Base-by-base conservation (phyloP, 2,888 invertebrate species). In the Agriopis marginaria region DNA sequence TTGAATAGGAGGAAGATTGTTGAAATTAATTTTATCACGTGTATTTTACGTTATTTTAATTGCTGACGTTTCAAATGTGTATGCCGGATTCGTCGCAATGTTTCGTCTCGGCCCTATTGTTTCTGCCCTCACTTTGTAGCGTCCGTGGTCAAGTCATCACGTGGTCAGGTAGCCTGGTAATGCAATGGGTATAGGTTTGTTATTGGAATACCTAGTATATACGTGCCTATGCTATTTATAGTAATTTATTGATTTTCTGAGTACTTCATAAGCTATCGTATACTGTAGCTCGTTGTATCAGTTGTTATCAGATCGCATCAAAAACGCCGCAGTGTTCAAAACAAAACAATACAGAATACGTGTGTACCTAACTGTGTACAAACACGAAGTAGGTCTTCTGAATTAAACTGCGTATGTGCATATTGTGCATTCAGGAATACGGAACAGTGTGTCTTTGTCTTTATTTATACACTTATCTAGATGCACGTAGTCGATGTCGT, bases 301-400 rank as follows among this genome's bases (percentile, higher is more conserved):
- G 32, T 14, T 23, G 58, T 44, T 65, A 65, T 65, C 64, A n/a
- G 11, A 32, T 40, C 23, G 42, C 9, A 53, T 44, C 51, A 53
- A 59, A 53, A 53, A 53, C 17, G 59, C 56, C 44, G 51, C 39
- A 6, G 23, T 62, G 55, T 67, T 53, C 49, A 56, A 62, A 62
- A 67, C 49, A 67, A 50, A 56, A 62, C 55, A 62, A 62, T 39
- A 62, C 14, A n/a, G 11, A 32, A 67, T 44, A 56, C 42, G 55
- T 67, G 50, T 39, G 55, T 7, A 56, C 8, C 62, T 44, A 56
- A 23, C 50, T 67, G 50, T 39, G 55, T 7, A 56, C 8, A 9
- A 53, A 55, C 7, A 39, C n/a, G 2, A 39, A 54, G 17, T 17
- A 7, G 7, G 17, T 17, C 17, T 50, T 50, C 9, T 23, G 17